Base-by-base conservation (phyloP, 2,888 invertebrate genomes). In the Rhamnusium bicolor region DNA sequence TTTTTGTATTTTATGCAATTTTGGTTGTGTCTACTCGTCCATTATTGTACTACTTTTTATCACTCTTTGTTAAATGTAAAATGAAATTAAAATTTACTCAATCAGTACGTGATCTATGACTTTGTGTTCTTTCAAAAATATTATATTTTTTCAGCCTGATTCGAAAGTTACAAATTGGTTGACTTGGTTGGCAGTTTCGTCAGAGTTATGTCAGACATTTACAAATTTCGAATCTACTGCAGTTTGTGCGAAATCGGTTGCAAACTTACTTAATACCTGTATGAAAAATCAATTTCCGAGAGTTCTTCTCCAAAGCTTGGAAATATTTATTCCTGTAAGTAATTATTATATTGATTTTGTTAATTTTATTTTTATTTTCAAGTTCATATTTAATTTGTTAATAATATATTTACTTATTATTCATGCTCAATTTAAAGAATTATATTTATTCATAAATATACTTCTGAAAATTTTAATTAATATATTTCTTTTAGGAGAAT, bases 281-380 rank as follows among this genome's bases (percentile, higher is more conserved):
- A 85, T 94, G 7, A 84, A 87, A 14, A 88, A 89, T 24, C 91
- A 92, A 10, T 92, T 91, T 80, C 87, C 92, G 5, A 89, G 89
- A 47, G 92, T 92, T 0, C 84, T 95, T 21, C 89, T 90, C 60
- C 91, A 92, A 80, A 93, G 94, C 73, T 91, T 94, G 83, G 87
- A 90, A 56, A 92, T 95, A 79, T 95, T 95, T 86, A 91, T 94
- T 86, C 92, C 93, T 79, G 93, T 93, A 87, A 88, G 89, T 85
- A 29, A 16, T 27, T 51, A 6, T 8, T 4, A 24, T 24, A 24
- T 24, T 24, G 2, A 24, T 5, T 46, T 5, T 2, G 4, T n/a
- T 5, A 5, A 46, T 46, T 10, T 46, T 2, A 46, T 5, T 5
- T 46, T 58, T 24, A 4, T 24, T 24, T 24, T 24, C 24, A 24